Base-by-base conservation (phyloP, 92 coral and sea anemone species). In the Chrysogorgia sp. region DNA sequence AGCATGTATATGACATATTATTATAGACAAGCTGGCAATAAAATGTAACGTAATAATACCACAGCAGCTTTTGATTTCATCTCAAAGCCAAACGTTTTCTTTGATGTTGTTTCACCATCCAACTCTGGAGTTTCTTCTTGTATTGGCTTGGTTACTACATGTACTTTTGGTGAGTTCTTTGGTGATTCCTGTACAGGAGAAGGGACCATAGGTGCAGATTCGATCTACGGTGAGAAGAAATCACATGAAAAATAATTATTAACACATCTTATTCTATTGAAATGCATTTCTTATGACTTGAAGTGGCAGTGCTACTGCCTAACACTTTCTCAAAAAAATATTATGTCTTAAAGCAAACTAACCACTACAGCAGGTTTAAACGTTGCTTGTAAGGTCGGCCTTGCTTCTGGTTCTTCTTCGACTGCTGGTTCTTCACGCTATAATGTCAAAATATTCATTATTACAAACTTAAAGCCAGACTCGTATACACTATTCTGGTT, bases 71-170 rank as follows among this genome's bases (percentile, higher is more conserved):
- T 84, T 76, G 90, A 32, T 79, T 94, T 94, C 98, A 94, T 94
- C 75, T 94, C 98, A 61, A 94, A 94, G 66, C 91, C 97, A 84
- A 94, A 94, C 13, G 96, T 87, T 61, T 91, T 94, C 90, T 94
- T 94, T 19, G 88, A 86, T 3, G 91, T 86, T 0, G 93, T 92
- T 78, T 94, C 98, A 29, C 58, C 24, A 30, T 83, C 90, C 21
- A 84, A 65, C 50, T 89, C 92, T 0, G 53, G 56, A 28, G 84
- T 96, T 80, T 87, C 86, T 71, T 94, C 98, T 32, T 86, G 88
- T 62, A 78, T n/a, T 83, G 97, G 86, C 61, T 88, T 88, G 14
- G 88, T 86, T 24, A 85, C 80, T 26, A 74, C 76, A 31, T 43
- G 59, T 33, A 67, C 77, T 19, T 52, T 30, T 48, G 68, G 56